Conservation (phyloP, 2,797 vertebrate genomes). For the Pogoniulus pusillus region DNA sequence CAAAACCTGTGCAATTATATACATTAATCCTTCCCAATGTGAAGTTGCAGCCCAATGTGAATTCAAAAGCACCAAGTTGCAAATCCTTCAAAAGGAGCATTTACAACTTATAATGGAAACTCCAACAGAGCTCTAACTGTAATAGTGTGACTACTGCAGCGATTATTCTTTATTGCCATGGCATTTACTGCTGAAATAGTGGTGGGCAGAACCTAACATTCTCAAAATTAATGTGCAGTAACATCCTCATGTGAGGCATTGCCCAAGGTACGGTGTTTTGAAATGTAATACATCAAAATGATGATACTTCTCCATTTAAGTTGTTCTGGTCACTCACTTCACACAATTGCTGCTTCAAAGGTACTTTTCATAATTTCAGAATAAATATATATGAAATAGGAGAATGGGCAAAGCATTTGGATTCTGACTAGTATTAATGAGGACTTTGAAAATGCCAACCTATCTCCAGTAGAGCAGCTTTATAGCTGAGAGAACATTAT, state of each 20-base stretch:
- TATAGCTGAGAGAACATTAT: slow-evolving; percentile 49
- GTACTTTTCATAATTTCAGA: slow-evolving; percentile 62
- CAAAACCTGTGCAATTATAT: slow-evolving; percentile 49
- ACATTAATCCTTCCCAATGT: slow-evolving; percentile 56
- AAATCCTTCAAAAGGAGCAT: slow-evolving; percentile 65
- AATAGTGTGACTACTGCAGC: slow-evolving; percentile 48
- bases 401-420: slow-evolving; percentile 43
- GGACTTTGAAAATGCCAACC: slow-evolving; percentile 47
- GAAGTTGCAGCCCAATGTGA: slow-evolving; percentile 57
- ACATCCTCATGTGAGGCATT: slow-evolving; percentile 50
- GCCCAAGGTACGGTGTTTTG: slow-evolving; percentile 48
- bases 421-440: slow-evolving; percentile 61
- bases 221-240: slow-evolving; percentile 68
- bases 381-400: slow-evolving; percentile 54
- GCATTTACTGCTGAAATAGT: slow-evolving; percentile 68
- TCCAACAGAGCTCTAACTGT: slow-evolving; percentile 55
- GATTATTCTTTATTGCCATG: slow-evolving; percentile 69
- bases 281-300: slow-evolving; percentile 64
- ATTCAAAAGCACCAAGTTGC: slow-evolving; percentile 49
- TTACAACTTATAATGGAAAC: slow-evolving; percentile 67
- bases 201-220: slow-evolving; percentile 55
- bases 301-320: slow-evolving; percentile 61
- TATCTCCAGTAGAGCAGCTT: slow-evolving; percentile 45
- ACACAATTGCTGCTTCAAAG: slow-evolving; percentile 47
- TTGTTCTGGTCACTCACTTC: slow-evolving; percentile 49